Base-by-base conservation (phyloP, 2,113 vertebrate species). In the Amblyornis subalaris region DNA sequence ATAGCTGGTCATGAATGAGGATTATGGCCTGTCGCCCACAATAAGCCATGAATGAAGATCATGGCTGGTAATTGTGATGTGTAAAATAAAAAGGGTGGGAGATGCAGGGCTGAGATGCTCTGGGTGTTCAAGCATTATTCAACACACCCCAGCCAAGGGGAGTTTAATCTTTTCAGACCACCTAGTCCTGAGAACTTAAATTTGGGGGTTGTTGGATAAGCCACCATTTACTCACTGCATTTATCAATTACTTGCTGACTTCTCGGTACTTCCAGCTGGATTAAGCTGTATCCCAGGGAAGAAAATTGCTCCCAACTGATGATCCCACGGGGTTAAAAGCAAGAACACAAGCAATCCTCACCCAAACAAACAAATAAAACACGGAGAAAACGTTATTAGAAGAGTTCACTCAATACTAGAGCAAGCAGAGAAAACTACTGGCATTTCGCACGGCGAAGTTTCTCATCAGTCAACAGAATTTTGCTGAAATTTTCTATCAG, bases 21-120 rank as follows among this genome's bases (percentile, higher is more conserved):
- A 94, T 97, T 97, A 96, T 95, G 94, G 92, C 95, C 95, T 77
- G 79, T 95, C 87, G 25, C 47, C 64, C 82, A 92, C 93, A 97
- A 88, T 97, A 97, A 96, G 74, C 62, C 91, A 29, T 96, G 92
- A 97, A 97, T 95, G 94, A 94, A 97, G 96, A 97, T 97, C 95
- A 93, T 95, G 93, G 29, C 80, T 96, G 94, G 42, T 90, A 95
- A 97, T 95, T 94, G 69, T 95, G 88, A 91, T 55, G 79, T 89
- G 83, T 12, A 88, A 94, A 94, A 97, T 77, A 95, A 94, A 94
- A 95, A 93, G 82, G 78, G 88, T 42, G 81, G 92, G 91, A 90
- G 83, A 87, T 35, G 64, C 74, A 87, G 47, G 50, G 65, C 54
- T 58, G 64, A 73, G 88, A 83, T 91, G 75, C 76, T 81, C 93